Evolutionary conservation across 2,797 vertebrate genomes (phyloP).

Genomic region (Bradypodion pumilum): DNA sequence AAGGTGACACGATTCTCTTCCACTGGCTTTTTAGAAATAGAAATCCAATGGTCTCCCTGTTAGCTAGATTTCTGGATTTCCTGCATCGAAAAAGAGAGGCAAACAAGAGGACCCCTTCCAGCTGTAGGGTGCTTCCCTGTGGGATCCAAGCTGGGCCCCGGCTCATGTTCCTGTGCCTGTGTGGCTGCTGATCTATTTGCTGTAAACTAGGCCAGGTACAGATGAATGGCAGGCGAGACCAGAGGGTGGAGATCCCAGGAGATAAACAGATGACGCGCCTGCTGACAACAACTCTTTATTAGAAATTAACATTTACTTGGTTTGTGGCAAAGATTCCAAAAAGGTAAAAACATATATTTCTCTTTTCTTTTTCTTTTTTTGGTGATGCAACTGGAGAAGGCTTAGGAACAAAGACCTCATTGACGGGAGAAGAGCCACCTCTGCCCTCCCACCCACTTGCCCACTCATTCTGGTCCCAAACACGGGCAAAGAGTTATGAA

Average conservation of each 20-base stretch:
- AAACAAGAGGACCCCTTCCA: too few relatives aligned
- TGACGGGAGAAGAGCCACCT: too few relatives aligned
- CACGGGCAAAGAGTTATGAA: fast-evolving
- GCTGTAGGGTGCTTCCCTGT: background rate
- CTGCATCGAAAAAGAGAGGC: too few relatives aligned
- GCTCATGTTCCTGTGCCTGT: background rate
- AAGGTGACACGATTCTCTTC: too few relatives aligned
- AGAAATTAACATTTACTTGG: background rate
- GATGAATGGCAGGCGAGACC: too few relatives aligned
- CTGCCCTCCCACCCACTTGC: background rate
- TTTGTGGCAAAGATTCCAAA: background rate
- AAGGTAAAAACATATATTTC: background rate
- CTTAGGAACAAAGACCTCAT: background rate
- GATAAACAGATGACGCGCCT: too few relatives aligned
- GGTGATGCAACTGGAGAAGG: background rate
- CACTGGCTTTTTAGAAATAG: too few relatives aligned
- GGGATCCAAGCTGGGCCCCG: background rate
- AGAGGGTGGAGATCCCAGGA: too few relatives aligned
- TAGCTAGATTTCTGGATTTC: too few relatives aligned
- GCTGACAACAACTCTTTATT: too few relatives aligned
- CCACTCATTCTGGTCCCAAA: fast-evolving
- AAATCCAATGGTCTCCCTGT: too few relatives aligned
- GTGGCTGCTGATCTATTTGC: too few relatives aligned
- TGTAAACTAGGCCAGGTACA: background rate
- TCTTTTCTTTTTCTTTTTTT: slow-evolving; percentile 1